Evolutionary conservation across 1,140 invertebrate species (phyloP).

Genomic region (Maniola jurtina): DNA sequence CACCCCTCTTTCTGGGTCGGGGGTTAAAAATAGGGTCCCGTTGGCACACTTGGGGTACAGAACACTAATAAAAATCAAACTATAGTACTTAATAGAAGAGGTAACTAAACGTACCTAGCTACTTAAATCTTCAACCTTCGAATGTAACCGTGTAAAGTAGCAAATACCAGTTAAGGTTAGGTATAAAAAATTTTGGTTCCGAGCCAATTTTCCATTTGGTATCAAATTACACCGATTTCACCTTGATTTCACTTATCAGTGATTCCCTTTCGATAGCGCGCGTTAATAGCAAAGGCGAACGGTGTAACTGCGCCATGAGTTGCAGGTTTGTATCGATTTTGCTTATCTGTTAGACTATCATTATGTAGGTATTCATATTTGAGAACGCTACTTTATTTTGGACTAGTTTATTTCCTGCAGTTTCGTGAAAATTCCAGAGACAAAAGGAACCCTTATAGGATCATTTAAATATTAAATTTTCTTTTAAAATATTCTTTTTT

Average conservation of each 20-base stretch:
- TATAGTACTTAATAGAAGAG: too few relatives aligned
- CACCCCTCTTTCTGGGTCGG: too few relatives aligned
- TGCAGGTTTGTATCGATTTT: constrained; percentile 27
- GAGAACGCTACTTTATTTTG: neutral
- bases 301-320: constrained; percentile 16
- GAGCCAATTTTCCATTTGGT: constrained; percentile 8
- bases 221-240: constrained; percentile 7
- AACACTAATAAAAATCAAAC: too few relatives aligned
- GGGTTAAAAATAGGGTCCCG: too few relatives aligned
- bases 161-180: neutral
- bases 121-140: too few relatives aligned
- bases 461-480: too few relatives aligned
- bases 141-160: neutral
- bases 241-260: constrained; percentile 16
- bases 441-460: too few relatives aligned
- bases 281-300: constrained; percentile 6
- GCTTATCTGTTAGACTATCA: constrained; percentile 21
- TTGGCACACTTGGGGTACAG: too few relatives aligned
- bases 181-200: constrained; percentile 2
- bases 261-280: constrained; percentile 9
- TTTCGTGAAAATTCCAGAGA: too few relatives aligned
- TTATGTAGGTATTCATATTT: constrained; percentile 8
- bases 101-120: too few relatives aligned
- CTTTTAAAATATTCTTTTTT: too few relatives aligned
- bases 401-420: too few relatives aligned